Base-by-base conservation (phyloP, 2,888 invertebrate species). In the Neoscelio sp. region DNA sequence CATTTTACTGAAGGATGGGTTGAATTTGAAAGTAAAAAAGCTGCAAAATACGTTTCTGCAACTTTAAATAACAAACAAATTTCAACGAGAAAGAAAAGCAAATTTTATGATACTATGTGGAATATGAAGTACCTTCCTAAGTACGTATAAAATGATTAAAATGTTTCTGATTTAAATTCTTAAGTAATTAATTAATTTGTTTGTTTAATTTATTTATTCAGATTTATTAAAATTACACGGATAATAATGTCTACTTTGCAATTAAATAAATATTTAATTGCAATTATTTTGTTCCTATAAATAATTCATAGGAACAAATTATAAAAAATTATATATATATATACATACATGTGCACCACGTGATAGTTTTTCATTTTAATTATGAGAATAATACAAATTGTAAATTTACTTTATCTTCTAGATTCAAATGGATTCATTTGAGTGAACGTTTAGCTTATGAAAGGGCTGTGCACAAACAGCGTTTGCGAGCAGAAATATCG, bases 391-490 rank as follows among this genome's bases (percentile, higher is more conserved):
- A n/a, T n/a, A n/a, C n/a, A n/a, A n/a, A n/a, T n/a, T n/a, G n/a
- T n/a, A n/a, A 20, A 13, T 18, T 20, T 44, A 20, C 35, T 28
- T 44, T 12, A n/a, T n/a, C n/a, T 64, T 90, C 30, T 78, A 93
- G 96, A 82, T 99, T 99, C 89, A 98, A 98, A 91, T 99, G 99
- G 99, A 92, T 95, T 20, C 98, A 99, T 91, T 92, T 99, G 38
- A 96, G 96, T 88, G 99, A 99, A 91, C 93, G 98, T 83, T 91
- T 99, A 82, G 96, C 96, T 1, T 98, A 98, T 90, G 99, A 99
- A 90, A 95, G 95, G 88, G 97, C 97, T 13, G 96, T 97, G 0
- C 94, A 95, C 85, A 95, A 96, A 87, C 98, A 98, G 89, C 94
- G 96, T 87, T 90, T 98, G 79, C 92, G 95, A 81, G 94, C 95